phyloP scores from a whole-genome alignment of 2,888 invertebrate species.

The Drosophila mercatorum region DNA sequence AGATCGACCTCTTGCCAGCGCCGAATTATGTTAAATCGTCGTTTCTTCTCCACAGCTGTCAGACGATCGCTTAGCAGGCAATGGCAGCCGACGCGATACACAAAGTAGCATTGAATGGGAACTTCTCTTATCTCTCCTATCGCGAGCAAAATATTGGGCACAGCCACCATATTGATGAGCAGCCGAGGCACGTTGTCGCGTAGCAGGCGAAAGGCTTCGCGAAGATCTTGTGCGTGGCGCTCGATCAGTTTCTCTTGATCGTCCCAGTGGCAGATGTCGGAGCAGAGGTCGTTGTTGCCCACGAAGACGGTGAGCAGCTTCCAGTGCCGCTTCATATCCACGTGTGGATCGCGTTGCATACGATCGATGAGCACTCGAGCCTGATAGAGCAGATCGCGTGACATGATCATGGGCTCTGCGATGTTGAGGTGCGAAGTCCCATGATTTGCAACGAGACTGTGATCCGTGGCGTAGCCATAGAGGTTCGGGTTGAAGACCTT shows the following conservation, averaged over 20 bases:
- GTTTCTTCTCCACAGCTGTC: conserved; percentile 27
- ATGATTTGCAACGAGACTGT: conserved; percentile 71
- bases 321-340: conserved; percentile 87
- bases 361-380: conserved; percentile 72
- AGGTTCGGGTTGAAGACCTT: conserved; percentile 88
- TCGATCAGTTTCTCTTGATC: conserved; percentile 82
- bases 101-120: conserved; percentile 63
- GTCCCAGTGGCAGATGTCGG: conserved; percentile 85
- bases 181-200: conserved; percentile 86
- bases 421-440: conserved; percentile 71
- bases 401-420: conserved; percentile 83
- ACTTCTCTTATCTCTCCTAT: conserved; percentile 53
- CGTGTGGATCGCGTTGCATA: conserved; percentile 76
- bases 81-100: conserved; percentile 74
- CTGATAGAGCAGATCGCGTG: conserved; percentile 76
- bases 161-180: conserved; percentile 73
- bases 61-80: conserved; percentile 71
- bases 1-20: conserved; percentile 86
- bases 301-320: conserved; percentile 87
- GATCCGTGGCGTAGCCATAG: conserved; percentile 85
- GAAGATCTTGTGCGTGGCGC: conserved; percentile 85
- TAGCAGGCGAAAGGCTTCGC: conserved; percentile 85
- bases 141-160: conserved; percentile 68
- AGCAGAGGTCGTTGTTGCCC: conserved; percentile 87
- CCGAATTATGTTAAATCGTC: conserved; percentile 40